Evolutionary conservation across 2,113 vertebrate species (phyloP).

Genomic region (Corythaixoides concolor): DNA sequence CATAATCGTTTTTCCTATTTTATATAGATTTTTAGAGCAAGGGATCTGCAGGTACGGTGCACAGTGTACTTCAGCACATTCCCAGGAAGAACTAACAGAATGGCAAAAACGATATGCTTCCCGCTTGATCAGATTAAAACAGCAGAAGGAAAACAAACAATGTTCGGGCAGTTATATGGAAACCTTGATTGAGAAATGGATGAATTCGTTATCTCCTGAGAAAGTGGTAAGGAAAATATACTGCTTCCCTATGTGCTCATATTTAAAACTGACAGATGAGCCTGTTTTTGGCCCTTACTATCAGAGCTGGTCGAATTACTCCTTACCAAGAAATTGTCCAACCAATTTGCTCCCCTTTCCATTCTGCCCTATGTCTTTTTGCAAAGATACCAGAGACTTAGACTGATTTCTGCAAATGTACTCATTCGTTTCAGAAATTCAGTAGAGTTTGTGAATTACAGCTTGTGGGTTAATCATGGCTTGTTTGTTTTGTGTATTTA

Average conservation of each 20-base stretch:
- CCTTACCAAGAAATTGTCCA: neutral
- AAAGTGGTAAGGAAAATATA: slow-evolving; percentile 87
- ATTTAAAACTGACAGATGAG: neutral
- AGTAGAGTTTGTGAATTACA: neutral
- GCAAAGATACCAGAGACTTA: neutral
- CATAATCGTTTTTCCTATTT: slow-evolving; percentile 56
- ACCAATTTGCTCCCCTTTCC: neutral
- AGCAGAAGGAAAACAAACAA: slow-evolving; percentile 95
- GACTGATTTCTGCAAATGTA: neutral
- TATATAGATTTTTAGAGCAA: slow-evolving; percentile 92
- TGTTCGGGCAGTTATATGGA: slow-evolving; percentile 97
- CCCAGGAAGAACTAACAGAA: slow-evolving; percentile 95
- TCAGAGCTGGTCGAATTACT: neutral
- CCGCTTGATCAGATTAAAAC: slow-evolving; percentile 92
- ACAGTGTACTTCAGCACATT: slow-evolving; percentile 98
- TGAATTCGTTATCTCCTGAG: slow-evolving; percentile 96
- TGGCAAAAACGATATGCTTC: slow-evolving; percentile 97
- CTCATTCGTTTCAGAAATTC: neutral
- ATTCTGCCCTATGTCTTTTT: neutral
- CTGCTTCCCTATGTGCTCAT: neutral
- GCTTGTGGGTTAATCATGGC: neutral
- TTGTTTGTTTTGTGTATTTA: neutral
- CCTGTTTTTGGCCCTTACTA: neutral
- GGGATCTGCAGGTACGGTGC: slow-evolving; percentile 96
- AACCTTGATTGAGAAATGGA: slow-evolving; percentile 98